Percentiles rank a stretch among this genome's conserved stretches.
These are phyloP conservation scores for Fratercula arctica DNA, from an alignment of 2,797 vertebrate species.

Conservation along the genomic window DNA sequence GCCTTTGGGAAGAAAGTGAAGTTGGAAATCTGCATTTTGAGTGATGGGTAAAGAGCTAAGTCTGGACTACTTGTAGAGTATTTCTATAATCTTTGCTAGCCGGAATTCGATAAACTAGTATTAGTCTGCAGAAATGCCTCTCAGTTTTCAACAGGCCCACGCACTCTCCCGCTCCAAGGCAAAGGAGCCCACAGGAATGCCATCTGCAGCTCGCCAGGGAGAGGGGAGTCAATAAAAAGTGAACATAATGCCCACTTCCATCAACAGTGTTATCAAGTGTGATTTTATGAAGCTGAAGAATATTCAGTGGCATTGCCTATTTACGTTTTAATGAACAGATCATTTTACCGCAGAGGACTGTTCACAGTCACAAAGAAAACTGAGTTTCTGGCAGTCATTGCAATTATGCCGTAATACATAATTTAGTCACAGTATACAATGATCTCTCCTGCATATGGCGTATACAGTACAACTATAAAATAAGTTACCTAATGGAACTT, in stretches of 20 bases:
- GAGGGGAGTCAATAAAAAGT: neutral
- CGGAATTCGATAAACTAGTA: neutral
- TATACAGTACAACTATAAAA: neutral
- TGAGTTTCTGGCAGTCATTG: neutral
- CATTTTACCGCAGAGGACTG: neutral
- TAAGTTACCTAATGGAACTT: neutral
- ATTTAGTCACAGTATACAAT: neutral
- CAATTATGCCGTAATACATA: neutral
- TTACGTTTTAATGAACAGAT: neutral
- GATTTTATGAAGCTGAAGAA: conserved; percentile 4
- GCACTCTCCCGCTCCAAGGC: accelerated
- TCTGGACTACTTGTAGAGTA: neutral
- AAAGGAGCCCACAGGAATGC: neutral
- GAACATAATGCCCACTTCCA: neutral
- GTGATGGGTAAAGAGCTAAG: neutral
- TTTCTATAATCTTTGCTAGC: neutral
- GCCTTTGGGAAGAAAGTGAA: neutral
- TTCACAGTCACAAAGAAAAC: neutral
- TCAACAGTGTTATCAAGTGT: neutral
- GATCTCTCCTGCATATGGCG: neutral
- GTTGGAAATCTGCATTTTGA: neutral
- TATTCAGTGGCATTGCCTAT: neutral
- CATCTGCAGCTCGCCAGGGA: neutral
- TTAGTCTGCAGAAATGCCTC: neutral
- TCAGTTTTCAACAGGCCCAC: neutral